phyloP scores from a whole-genome alignment of 2,113 vertebrate species.

The Hystrix cristata region DNA sequence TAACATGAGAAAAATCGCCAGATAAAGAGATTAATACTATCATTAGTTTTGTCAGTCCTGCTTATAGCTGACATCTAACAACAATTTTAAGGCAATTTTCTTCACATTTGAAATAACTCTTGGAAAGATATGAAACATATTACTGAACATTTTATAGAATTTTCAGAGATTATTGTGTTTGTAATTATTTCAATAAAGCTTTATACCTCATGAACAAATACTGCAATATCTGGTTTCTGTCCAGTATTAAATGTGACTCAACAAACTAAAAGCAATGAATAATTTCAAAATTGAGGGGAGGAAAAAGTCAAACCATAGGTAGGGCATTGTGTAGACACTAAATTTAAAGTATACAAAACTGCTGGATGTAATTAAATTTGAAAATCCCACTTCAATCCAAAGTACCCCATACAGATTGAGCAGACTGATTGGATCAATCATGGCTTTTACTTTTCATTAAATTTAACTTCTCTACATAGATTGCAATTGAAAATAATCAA shows the following conservation, averaged over 20 bases:
- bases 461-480: slow-evolving; percentile 49
- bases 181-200: background rate
- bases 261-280: background rate
- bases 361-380: slow-evolving; percentile 62
- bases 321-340: background rate
- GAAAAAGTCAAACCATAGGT: background rate
- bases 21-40: background rate
- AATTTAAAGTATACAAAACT: background rate
- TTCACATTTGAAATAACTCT: background rate
- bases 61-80: background rate
- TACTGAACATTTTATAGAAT: slow-evolving; percentile 12
- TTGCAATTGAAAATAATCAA: slow-evolving; percentile 39
- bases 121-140: background rate
- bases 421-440: slow-evolving; percentile 58
- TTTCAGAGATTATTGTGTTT: background rate
- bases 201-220: background rate
- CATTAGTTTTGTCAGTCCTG: background rate
- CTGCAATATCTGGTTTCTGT: background rate
- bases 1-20: background rate
- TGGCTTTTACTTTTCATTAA: slow-evolving; percentile 67
- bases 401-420: slow-evolving; percentile 4
- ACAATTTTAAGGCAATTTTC: background rate
- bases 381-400: slow-evolving; percentile 48
- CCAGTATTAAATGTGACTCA: slow-evolving; percentile 1
- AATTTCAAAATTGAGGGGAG: background rate